These are phyloP conservation scores for Polypterus senegalus DNA, from an alignment of 2,113 vertebrate species.

Conservation along the genomic window DNA sequence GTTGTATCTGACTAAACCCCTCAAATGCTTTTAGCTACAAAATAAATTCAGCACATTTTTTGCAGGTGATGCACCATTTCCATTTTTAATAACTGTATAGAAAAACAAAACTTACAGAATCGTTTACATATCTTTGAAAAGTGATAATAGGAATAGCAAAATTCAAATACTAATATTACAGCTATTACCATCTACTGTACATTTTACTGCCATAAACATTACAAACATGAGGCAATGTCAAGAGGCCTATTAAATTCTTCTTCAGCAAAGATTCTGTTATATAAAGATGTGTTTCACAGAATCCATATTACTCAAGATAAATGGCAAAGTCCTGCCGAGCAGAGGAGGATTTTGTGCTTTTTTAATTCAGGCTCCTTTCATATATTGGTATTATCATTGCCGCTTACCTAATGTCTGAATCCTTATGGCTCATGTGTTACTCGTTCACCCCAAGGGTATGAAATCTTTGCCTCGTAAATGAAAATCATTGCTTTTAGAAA, in stretches of 20 bases:
- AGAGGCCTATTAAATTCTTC: conserved; percentile 5
- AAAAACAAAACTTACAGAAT: too few species aligned
- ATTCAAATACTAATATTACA: too few species aligned
- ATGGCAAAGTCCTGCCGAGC: neutral
- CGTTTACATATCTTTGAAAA: too few species aligned
- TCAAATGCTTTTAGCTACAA: too few species aligned
- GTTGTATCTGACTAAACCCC: too few species aligned
- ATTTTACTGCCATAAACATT: neutral
- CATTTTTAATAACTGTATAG: too few species aligned
- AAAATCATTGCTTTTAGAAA: too few species aligned
- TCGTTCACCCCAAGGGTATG: conserved; percentile 1
- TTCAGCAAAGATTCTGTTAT: conserved; percentile 2
- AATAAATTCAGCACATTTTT: too few species aligned
- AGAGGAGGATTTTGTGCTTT: conserved; percentile 2
- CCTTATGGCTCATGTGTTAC: neutral
- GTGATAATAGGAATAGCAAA: too few species aligned
- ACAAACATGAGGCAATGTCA: neutral
- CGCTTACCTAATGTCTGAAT: conserved; percentile 1
- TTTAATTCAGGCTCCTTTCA: conserved; percentile 1
- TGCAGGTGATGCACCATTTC: too few species aligned
- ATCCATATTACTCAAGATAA: conserved; percentile 9
- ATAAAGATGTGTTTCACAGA: conserved; percentile 1
- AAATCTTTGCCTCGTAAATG: neutral
- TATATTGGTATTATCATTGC: conserved; percentile 5
- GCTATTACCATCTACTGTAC: too few species aligned